phyloP scores from a whole-genome alignment of 2,888 invertebrate species.

The Cheilosia impressa region DNA sequence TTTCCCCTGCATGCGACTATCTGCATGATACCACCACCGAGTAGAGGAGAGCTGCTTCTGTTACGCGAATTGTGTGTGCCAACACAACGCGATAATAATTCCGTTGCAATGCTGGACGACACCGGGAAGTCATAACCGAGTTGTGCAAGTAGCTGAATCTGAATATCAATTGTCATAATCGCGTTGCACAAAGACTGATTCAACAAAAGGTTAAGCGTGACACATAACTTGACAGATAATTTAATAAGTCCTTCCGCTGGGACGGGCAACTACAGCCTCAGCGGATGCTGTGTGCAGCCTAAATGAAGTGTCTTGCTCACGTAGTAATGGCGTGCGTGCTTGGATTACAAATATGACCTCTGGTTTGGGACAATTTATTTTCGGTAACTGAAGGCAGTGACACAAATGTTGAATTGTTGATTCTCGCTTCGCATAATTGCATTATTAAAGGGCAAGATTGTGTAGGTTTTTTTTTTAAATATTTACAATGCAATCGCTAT shows the following conservation, averaged over 20 bases:
- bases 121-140: slow-evolving; percentile 39
- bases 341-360: slow-evolving; percentile 24
- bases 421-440: slow-evolving; percentile 36
- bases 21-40: slow-evolving; percentile 20
- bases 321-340: slow-evolving; percentile 53
- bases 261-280: slow-evolving; percentile 10
- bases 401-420: slow-evolving; percentile 24
- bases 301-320: slow-evolving; percentile 47
- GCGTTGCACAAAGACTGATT: slow-evolving; percentile 39
- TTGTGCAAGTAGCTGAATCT: slow-evolving; percentile 51
- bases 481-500: slow-evolving; percentile 50
- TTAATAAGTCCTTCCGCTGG: slow-evolving; percentile 28
- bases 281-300: neutral
- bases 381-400: slow-evolving; percentile 12
- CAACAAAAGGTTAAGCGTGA: slow-evolving; percentile 16
- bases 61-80: no score
- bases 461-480: neutral
- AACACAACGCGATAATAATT: neutral
- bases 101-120: slow-evolving; percentile 3
- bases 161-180: slow-evolving; percentile 51
- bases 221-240: slow-evolving; percentile 53
- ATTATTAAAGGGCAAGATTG: slow-evolving; percentile 38
- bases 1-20: slow-evolving; percentile 61
- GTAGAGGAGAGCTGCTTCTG: no score
- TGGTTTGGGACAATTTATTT: slow-evolving; percentile 15